Base-by-base conservation (phyloP, 2,888 invertebrate genomes). In the Sarcophaga rosellei region DNA sequence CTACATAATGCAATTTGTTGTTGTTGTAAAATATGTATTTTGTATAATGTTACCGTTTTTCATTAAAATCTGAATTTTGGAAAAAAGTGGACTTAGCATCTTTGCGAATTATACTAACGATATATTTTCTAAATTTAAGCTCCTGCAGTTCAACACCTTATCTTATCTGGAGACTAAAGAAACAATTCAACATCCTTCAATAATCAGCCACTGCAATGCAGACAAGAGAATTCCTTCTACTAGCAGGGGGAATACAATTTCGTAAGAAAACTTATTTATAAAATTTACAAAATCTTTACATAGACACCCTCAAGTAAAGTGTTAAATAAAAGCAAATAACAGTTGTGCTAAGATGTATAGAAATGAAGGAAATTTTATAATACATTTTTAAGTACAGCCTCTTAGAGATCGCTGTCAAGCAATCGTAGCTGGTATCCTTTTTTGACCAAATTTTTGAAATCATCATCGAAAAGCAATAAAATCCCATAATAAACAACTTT, bases 141-240 rank as follows among this genome's bases (percentile, higher is more conserved):
- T 20, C n/a, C 17, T 61, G 35, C 45, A 45, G 20, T 20, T 17
- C 17, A 53, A 53, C 53, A 53, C 53, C 53, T 53, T 53, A 17
- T 15, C 53, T 65, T 65, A 66, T 66, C 45, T 5, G 8, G 6
- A 66, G n/a, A 45, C 10, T 45, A 20, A 66, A 35, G 66, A 66
- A 66, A 45, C 66, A 45, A 66, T 66, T 66, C 66, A 66, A 17
- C 44, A 45, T 66, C 35, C 10, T 66, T 66, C 35, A n/a, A 44
- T 66, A 44, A 12, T n/a, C 66, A 66, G 44, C 66, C 44, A 66
- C 66, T 66, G 66, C 66, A 66, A 66, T 66, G 66, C 66, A 66
- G 45, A 66, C 66, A 66, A 66, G 66, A 45, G 66, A 44, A 44
- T 66, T 35, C 20, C 11, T 45, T 44, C 17, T 20, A 11, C 20